Evolutionary conservation across 2,113 vertebrate species (phyloP), one percentile per base, ranked within the genome.

Genomic region (Loxodonta africana): DNA sequence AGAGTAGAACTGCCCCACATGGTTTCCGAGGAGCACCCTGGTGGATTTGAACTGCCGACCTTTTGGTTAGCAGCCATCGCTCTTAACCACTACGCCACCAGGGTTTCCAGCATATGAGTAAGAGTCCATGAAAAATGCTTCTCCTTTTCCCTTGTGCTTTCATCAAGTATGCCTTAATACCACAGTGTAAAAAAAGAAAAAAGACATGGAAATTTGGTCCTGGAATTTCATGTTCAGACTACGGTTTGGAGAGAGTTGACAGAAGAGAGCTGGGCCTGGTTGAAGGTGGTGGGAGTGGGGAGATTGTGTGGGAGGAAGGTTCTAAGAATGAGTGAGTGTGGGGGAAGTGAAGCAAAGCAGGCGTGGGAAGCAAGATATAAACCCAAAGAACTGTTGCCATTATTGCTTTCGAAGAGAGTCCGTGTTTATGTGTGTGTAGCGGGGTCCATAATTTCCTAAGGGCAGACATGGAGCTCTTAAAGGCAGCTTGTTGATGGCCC

Each of bases 101-200:
- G 37, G 37, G 37, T 37, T 37, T 37, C 37, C 37, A 37, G 37
- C 37, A 37, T 37, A 37, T 37, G 37, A 14, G n/a, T 17, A 30
- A 14, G 6, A 41, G 7, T 69, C 62, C 77, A 15, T 2, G 11
- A 28, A 6, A 57, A 80, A 25, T 21, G 9, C 11, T 53, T 20
- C 23, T 25, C 73, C 67, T 33, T 63, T 65, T 53, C 20, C 41
- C 63, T 78, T 12, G 30, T 0, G 20, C 41, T n/a, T 44, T 53
- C 8, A 14, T 23, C 46, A 37, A 3, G 3, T 18, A 23, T 57
- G 17, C 46, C 83, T n/a, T 30, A 37, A 51, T 30, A 51, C 23
- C 53, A 30, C 11, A 0, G 0, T 3, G 37, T 11, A 5, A 20
- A 46, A n/a, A 30, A 21, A 2, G 4, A 8, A 37, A 26, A 8